Evolutionary conservation across 1,140 invertebrate genomes (phyloP).

Genomic region (Platorchestia sp.): DNA sequence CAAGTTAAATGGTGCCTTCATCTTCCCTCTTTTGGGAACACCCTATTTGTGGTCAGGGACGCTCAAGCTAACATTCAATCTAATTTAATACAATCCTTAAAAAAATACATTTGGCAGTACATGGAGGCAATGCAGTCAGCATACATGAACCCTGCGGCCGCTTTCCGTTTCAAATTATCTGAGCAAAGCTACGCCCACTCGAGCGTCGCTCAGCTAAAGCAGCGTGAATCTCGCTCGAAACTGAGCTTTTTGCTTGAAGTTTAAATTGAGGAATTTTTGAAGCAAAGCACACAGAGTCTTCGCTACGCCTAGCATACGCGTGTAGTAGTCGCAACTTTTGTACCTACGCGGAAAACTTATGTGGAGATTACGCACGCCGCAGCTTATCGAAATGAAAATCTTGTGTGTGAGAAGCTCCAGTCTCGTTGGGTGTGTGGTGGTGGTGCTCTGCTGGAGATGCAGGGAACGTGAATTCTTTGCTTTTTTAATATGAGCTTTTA

Average conservation of each 20-base stretch:
- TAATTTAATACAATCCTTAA: too few relatives aligned
- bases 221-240: not conserved
- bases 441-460: not conserved
- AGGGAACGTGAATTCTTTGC: not conserved
- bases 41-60: too few relatives aligned
- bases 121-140: not conserved
- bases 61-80: too few relatives aligned
- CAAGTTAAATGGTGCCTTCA: too few relatives aligned
- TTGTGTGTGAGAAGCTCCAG: not conserved
- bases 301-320: not conserved
- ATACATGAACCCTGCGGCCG: not conserved
- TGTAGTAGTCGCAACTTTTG: not conserved
- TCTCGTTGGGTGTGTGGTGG: not conserved
- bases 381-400: not conserved
- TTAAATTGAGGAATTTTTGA: not conserved
- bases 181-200: not conserved
- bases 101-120: not conserved
- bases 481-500: not conserved
- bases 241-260: not conserved
- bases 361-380: not conserved
- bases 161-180: not conserved
- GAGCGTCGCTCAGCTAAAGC: not conserved
- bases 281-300: not conserved
- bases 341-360: not conserved
- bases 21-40: too few relatives aligned